Percentiles rank a stretch among this genome's conserved stretches.
Evolutionary conservation across 2,888 invertebrate species (phyloP).

Genomic region (Leucania comma): DNA sequence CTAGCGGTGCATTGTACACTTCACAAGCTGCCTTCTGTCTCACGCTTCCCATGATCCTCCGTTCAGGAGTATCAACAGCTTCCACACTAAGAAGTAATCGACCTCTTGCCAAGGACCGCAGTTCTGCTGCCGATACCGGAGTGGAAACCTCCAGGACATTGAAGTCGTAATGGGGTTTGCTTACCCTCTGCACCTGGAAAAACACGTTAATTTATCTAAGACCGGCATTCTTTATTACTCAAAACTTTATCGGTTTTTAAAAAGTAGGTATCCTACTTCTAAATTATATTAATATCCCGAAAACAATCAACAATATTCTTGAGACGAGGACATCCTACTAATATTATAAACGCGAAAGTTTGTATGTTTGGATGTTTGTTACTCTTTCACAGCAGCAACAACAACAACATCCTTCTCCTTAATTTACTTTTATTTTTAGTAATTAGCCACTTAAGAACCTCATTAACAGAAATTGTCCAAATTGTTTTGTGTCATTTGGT

Average conservation of each 20-base stretch:
- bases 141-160: constrained; percentile 95
- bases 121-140: constrained; percentile 94
- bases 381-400: too few relatives aligned
- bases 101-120: constrained; percentile 94
- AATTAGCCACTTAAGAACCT: constrained; percentile 38
- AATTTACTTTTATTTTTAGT: constrained; percentile 46
- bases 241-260: not conserved
- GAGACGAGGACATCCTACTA: constrained; percentile 1
- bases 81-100: constrained; percentile 93
- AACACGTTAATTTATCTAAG: constrained; percentile 51
- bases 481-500: constrained; percentile 8
- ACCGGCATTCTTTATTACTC: constrained; percentile 25
- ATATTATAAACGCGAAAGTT: too few relatives aligned
- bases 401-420: too few relatives aligned
- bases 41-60: constrained; percentile 93
- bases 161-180: constrained; percentile 94
- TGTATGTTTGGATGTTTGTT: too few relatives aligned
- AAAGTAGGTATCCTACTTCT: not conserved
- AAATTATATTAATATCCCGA: not conserved
- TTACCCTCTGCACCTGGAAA: constrained; percentile 91
- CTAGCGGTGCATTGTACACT: constrained; percentile 93
- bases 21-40: constrained; percentile 95
- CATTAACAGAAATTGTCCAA: constrained; percentile 15
- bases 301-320: not conserved
- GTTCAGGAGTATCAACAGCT: constrained; percentile 92